Evolutionary conservation across 1,140 invertebrate genomes (phyloP).

Genomic region (Hesperophylax magnus): DNA sequence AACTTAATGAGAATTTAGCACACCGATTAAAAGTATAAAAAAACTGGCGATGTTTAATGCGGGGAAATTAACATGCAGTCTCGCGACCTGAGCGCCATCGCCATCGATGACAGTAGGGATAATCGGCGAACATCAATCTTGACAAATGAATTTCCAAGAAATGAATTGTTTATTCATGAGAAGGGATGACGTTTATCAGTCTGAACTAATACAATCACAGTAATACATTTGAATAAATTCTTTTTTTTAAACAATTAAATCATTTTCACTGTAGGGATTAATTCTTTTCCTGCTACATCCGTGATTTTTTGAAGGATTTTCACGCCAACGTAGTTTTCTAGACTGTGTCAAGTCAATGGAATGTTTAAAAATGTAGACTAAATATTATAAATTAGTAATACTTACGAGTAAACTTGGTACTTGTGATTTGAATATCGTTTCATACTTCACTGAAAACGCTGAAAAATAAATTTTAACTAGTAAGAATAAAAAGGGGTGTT

Average conservation of each 20-base stretch:
- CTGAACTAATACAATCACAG: neutral
- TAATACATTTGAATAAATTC: too few species aligned
- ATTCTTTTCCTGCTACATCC: too few species aligned
- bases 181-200: neutral
- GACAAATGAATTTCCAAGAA: neutral
- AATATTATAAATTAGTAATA: too few species aligned
- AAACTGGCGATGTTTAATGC: constrained; percentile 26
- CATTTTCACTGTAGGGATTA: too few species aligned
- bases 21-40: constrained; percentile 54
- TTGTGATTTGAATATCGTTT: too few species aligned
- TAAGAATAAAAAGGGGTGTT: neutral
- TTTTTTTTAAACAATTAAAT: too few species aligned
- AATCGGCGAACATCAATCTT: neutral
- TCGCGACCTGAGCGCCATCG: constrained; percentile 19
- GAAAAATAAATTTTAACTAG: neutral
- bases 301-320: too few species aligned
- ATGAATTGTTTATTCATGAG: neutral
- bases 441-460: neutral
- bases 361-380: too few species aligned
- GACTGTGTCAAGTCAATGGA: too few species aligned
- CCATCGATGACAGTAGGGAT: neutral
- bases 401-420: too few species aligned
- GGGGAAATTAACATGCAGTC: constrained; percentile 32
- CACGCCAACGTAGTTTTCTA: too few species aligned
- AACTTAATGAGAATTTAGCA: constrained; percentile 57